These are phyloP conservation scores for Climacteris rufus DNA, from an alignment of 2,113 vertebrate genomes.

Conservation along the genomic window DNA sequence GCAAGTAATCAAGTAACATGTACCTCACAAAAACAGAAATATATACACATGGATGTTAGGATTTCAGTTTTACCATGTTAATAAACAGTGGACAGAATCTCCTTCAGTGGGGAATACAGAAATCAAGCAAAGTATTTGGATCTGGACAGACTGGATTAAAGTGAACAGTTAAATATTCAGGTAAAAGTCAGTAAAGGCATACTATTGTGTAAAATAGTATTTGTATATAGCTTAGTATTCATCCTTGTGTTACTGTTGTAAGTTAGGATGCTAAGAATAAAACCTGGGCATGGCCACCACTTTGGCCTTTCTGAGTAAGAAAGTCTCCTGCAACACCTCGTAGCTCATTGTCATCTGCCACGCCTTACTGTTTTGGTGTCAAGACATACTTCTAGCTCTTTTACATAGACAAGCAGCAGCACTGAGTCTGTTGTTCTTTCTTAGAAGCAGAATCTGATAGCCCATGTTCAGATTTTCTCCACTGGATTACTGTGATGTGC, in stretches of 20 bases:
- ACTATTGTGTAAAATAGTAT: not conserved
- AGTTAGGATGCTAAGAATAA: not conserved
- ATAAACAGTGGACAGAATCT: not conserved
- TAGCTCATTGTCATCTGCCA: not conserved
- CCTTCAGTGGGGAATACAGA: not conserved
- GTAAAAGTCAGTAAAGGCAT: not conserved
- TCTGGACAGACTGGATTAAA: not conserved
- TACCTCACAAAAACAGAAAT: not conserved
- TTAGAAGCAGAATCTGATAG: not conserved
- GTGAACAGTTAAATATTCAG: not conserved
- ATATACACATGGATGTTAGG: not conserved
- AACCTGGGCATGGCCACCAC: not conserved
- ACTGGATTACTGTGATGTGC: not conserved
- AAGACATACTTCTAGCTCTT: not conserved
- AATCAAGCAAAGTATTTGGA: not conserved
- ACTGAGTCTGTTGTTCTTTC: not conserved
- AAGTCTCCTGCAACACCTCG: not conserved
- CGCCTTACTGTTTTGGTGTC: not conserved
- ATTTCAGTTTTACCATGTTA: not conserved
- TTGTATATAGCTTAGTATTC: not conserved
- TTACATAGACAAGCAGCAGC: not conserved
- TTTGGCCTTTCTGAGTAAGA: not conserved
- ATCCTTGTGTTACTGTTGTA: not conserved
- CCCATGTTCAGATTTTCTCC: not conserved
- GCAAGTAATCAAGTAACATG: not conserved